Evolutionary conservation across 2,797 vertebrate genomes (phyloP).

Genomic region (Geotrypetes seraphini): DNA sequence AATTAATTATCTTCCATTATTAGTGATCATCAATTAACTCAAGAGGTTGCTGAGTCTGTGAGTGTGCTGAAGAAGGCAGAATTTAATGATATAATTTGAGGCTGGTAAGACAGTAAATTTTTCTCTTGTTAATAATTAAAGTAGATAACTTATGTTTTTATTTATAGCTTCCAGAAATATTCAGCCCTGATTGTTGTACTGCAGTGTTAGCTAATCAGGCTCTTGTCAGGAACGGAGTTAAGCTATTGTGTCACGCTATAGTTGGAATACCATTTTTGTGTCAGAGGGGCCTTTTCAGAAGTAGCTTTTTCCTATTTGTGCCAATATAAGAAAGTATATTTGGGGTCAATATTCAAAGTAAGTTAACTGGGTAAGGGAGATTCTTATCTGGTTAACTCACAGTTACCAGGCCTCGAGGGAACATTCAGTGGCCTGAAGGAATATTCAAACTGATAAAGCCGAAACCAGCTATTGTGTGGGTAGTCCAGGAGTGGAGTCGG

Average conservation of each 20-base stretch:
- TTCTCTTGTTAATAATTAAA: conserved; percentile 24
- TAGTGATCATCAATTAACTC: conserved; percentile 22
- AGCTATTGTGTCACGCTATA: conserved; percentile 2
- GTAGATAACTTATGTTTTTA: conserved; percentile 27
- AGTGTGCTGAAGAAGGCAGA: conserved; percentile 25
- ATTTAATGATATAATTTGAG: conserved; percentile 8
- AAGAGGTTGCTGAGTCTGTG: conserved; percentile 19
- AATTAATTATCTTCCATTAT: conserved; percentile 33
- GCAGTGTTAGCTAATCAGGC: conserved; percentile 18
- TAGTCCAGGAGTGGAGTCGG: too few relatives aligned
- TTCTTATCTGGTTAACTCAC: too few relatives aligned
- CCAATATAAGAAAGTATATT: background rate
- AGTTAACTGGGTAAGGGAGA: too few relatives aligned
- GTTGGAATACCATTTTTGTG: background rate
- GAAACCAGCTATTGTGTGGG: too few relatives aligned
- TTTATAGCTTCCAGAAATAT: conserved; percentile 32
- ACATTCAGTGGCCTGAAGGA: too few relatives aligned
- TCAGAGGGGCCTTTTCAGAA: background rate
- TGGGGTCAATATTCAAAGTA: too few relatives aligned
- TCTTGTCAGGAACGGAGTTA: conserved; percentile 3
- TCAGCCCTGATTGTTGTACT: conserved; percentile 10
- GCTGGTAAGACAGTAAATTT: conserved; percentile 24
- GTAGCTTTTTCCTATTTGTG: background rate
- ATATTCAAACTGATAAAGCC: too few relatives aligned
- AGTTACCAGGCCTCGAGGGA: too few relatives aligned